phyloP scores from a whole-genome alignment of 2,888 invertebrate species.

The Dryomyza anilis region DNA sequence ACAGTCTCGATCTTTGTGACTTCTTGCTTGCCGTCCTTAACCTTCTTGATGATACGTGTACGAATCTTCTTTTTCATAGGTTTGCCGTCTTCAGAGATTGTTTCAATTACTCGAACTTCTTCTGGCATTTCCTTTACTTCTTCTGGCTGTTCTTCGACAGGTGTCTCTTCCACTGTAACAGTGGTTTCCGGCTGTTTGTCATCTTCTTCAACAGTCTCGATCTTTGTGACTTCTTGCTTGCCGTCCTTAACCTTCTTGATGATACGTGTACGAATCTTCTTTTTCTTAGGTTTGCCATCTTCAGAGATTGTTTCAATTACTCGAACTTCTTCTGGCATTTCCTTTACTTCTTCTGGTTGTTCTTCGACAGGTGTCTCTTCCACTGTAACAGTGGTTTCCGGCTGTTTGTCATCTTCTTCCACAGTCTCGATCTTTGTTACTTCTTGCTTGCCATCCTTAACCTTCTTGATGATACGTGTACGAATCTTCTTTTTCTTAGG shows the following conservation, averaged over 20 bases:
- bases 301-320: slow-evolving; percentile 27
- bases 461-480: slow-evolving; percentile 32
- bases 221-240: slow-evolving; percentile 38
- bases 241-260: slow-evolving; percentile 37
- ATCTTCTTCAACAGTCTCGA: slow-evolving; percentile 38
- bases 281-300: slow-evolving; percentile 31
- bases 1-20: slow-evolving; percentile 35
- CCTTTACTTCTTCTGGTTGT: slow-evolving; percentile 17
- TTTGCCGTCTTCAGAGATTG: slow-evolving; percentile 31
- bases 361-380: slow-evolving; percentile 30
- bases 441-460: slow-evolving; percentile 33
- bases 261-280: slow-evolving; percentile 28
- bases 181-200: slow-evolving; percentile 35
- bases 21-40: slow-evolving; percentile 34
- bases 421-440: slow-evolving; percentile 33
- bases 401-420: slow-evolving; percentile 32
- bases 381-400: slow-evolving; percentile 30
- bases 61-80: slow-evolving; percentile 34
- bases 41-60: slow-evolving; percentile 33
- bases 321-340: slow-evolving; percentile 30
- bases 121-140: slow-evolving; percentile 31
- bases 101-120: slow-evolving; percentile 31
- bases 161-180: slow-evolving; percentile 33
- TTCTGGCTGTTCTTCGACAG: slow-evolving; percentile 27
- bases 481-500: slow-evolving; percentile 28